Base-by-base conservation (phyloP, 2,113 vertebrate species). In the Notechis scutatus region DNA sequence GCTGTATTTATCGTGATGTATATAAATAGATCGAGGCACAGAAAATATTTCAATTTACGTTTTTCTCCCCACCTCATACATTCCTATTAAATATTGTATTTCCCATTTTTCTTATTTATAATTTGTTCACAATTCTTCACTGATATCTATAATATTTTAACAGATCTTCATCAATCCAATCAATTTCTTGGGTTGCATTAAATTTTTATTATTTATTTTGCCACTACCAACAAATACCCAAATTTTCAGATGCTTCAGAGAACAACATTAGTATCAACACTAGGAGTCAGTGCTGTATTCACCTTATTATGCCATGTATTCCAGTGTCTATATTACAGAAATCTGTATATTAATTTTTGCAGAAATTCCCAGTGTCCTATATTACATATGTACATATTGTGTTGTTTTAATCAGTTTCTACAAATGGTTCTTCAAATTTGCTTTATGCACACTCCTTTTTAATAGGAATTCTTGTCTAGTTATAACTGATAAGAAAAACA, bases 141-240 rank as follows among this genome's bases (percentile, higher is more conserved):
- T 88, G 11, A 52, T 0, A 39, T 54, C 9, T 56, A 85, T 74
- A 85, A 91, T 45, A 85, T 34, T 0, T 0, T 1, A 4, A 18
- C 2, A 85, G 55, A 26, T 87, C 81, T 87, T 0, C 87, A n/a
- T n/a, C 9, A 24, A 88, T 26, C 64, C 85, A 88, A 89, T n/a
- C n/a, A 94, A 50, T 61, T 56, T 69, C 15, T 23, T 88, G 50
- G 26, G 11, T 56, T 50, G 24, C 10, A 29, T 0, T 7, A 85
- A 85, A 8, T 42, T 81, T 42, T 42, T 81, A 42, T 81, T 42
- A 42, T 4, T 18, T 81, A 81, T 42, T 81, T 10, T 91, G 45
- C 18, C 42, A 59, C n/a, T 39, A 29, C 23, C 8, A 45, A 91
- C 18, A 50, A 81, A 45, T 11, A 24, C 0, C 20, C 34, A 15